Evolutionary conservation across 2,888 invertebrate genomes (phyloP), one percentile per base, ranked within the genome.

Genomic region (Diarsia mendica): DNA sequence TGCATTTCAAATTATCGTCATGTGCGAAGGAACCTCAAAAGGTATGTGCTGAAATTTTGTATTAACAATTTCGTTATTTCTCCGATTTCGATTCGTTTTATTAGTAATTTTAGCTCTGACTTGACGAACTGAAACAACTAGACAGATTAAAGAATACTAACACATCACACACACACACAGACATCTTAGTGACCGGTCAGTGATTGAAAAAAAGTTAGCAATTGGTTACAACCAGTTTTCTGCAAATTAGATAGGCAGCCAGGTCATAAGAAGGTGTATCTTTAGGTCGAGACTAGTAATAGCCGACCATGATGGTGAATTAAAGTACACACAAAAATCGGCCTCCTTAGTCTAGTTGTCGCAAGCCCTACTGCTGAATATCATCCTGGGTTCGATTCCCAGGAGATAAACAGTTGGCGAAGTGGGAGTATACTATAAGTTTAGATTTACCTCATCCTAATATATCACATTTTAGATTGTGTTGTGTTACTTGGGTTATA

Each of bases 1-100:
- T 89, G 98, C 98, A 0, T 97, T 98, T 80, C 98, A 98, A 91
- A 96, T 98, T 87, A 97, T 98, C 67, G 95, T 98, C 55, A 97
- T 97, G 95, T 98, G 97, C 89, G 98, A 98, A 95, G 97, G 98
- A 53, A 97, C 97, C 48, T 98, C 98, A 86, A 97, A 96, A 95
- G 98, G 98, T 97, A 92, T 88, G 76, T 84, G 10, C 4, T 66
- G 15, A 3, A 10, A 76, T 23, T 33, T 11, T 58, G 10, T 28
- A n/a, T 39, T 23, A 10, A 55, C n/a, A 2, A 5, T 20, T 15
- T 58, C 15, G 10, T 39, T 39, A 20, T 44, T 48, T 77, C 10
- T 33, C 11, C 11, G 9, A 51, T 51, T 23, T 15, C 6, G 18
- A 44, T 46, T 33, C 1, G 39, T 49, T n/a, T 64, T 5, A n/a